Percentiles rank a stretch among this genome's conserved stretches.
Evolutionary conservation across 2,113 vertebrate genomes (phyloP).

Genomic region (Micromys minutus): DNA sequence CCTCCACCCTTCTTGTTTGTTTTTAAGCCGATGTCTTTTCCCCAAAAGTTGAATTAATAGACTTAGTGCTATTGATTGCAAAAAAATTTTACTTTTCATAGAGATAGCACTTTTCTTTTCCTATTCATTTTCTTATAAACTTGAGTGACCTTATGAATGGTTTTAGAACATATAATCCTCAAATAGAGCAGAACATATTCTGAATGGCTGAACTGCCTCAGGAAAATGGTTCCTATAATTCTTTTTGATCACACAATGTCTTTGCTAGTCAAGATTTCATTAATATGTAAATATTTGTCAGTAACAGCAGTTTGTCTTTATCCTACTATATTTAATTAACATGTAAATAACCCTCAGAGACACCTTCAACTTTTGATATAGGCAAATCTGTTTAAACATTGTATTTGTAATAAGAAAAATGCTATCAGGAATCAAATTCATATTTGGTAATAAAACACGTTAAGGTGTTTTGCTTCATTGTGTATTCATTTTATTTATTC

Average conservation of each 20-base stretch:
- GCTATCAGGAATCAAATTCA: conserved; percentile 33
- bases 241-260: conserved; percentile 50
- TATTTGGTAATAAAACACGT: conserved; percentile 46
- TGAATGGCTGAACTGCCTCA: conserved; percentile 27
- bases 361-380: conserved; percentile 31
- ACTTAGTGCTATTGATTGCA: not conserved
- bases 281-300: conserved; percentile 71
- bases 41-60: conserved; percentile 1
- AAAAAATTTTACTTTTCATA: not conserved
- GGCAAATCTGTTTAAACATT: conserved; percentile 39
- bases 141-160: conserved; percentile 38
- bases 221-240: conserved; percentile 51
- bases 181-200: conserved; percentile 53
- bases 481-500: not conserved
- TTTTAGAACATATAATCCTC: conserved; percentile 48
- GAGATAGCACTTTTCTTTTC: conserved; percentile 13
- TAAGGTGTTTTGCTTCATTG: not conserved
- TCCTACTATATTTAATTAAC: conserved; percentile 69
- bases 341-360: conserved; percentile 62
- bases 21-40: not conserved
- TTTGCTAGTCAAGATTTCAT: conserved; percentile 66
- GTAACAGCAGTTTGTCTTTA: conserved; percentile 56
- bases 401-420: conserved; percentile 62
- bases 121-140: conserved; percentile 41
- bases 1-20: too few species aligned